Conservation (phyloP, 2,888 invertebrate genomes). For the Troides helena region DNA sequence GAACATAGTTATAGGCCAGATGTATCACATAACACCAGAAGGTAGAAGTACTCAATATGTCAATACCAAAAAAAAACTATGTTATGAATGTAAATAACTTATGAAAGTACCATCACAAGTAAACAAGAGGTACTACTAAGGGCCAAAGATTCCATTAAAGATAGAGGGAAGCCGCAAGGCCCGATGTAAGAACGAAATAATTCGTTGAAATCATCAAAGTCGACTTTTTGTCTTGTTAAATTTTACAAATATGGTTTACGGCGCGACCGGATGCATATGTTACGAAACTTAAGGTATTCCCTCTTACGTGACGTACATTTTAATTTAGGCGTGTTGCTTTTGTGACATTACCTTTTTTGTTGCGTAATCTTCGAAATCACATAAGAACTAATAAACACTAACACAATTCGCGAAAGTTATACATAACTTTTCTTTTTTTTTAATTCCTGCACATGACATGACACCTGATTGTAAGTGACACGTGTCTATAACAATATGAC, state of each 20-base stretch:
- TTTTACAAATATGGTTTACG: slow-evolving; percentile 36
- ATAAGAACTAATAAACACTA: no score
- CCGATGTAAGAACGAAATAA: slow-evolving; percentile 15
- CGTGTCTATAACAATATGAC: no score
- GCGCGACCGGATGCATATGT: slow-evolving; percentile 26
- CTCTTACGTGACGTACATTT: slow-evolving; percentile 33
- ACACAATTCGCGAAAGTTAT: no score
- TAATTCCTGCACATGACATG: no score
- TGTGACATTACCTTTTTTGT: slow-evolving; percentile 8
- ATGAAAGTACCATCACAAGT: neutral
- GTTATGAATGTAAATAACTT: no score
- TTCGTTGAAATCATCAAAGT: slow-evolving; percentile 30
- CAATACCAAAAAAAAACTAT: no score
- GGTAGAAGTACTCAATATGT: no score
- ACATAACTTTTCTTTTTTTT: no score
- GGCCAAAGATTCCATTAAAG: slow-evolving; percentile 12
- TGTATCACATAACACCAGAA: no score
- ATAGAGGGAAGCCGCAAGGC: neutral
- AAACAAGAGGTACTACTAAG: slow-evolving; percentile 12
- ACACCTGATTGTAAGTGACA: no score
- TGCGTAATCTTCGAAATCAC: no score
- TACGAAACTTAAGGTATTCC: slow-evolving; percentile 8
- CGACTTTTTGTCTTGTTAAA: slow-evolving; percentile 36
- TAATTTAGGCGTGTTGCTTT: slow-evolving; percentile 29
- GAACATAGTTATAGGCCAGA: no score